Conservation (phyloP, 2,888 invertebrate genomes). For the Furcula furcula region DNA sequence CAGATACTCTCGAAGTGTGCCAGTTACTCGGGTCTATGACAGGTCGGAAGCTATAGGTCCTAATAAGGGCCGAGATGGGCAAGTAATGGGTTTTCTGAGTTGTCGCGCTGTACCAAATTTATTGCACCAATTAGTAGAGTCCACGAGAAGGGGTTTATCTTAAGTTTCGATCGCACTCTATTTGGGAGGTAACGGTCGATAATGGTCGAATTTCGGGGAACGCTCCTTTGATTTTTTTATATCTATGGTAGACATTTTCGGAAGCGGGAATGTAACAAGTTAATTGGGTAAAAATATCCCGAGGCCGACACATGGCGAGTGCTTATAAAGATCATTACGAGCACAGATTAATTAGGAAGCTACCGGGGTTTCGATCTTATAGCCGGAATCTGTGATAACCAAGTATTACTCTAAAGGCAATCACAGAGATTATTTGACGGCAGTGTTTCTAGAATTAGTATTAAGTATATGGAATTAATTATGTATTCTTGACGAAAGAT, state of each 20-base stretch:
- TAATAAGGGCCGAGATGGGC: constrained; percentile 56
- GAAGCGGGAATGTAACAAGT: constrained; percentile 79
- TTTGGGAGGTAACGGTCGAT: constrained; percentile 78
- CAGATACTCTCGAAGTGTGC: constrained; percentile 48
- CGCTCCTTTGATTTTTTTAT: constrained; percentile 53
- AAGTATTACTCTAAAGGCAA: constrained; percentile 30
- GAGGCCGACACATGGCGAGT: constrained; percentile 55
- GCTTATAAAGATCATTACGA: constrained; percentile 55
- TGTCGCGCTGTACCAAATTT: constrained; percentile 70
- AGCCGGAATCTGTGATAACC: constrained; percentile 47
- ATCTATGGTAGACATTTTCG: constrained; percentile 62
- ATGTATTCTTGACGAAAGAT: constrained; percentile 14
- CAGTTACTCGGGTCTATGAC: constrained; percentile 46
- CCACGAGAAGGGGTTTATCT: constrained; percentile 74
- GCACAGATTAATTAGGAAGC: constrained; percentile 65
- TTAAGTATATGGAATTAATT: neutral
- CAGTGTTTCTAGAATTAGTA: constrained; percentile 24
- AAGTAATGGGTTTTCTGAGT: constrained; percentile 53
- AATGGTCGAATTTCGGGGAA: constrained; percentile 76
- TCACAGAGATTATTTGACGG: constrained; percentile 29
- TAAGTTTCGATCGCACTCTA: constrained; percentile 65
- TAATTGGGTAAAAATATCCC: constrained; percentile 75
- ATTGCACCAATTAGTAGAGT: constrained; percentile 79
- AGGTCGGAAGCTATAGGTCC: constrained; percentile 40
- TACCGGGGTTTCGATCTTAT: constrained; percentile 47